phyloP scores from a whole-genome alignment of 2,888 invertebrate species.

The Adelognathus sp. region DNA sequence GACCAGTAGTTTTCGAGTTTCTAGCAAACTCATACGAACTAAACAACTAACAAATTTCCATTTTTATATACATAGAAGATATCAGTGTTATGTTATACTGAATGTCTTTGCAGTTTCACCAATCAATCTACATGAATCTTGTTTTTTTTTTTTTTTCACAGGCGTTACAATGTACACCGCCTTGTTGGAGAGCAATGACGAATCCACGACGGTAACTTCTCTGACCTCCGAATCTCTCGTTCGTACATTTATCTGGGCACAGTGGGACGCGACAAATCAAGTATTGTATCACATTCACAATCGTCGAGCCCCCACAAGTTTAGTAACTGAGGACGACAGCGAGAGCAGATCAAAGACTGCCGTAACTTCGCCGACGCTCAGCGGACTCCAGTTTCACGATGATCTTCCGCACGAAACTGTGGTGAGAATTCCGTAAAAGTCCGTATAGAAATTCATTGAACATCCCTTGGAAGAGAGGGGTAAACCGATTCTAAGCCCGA shows the following conservation, averaged over 20 bases:
- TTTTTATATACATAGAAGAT: no score
- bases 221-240: constrained; percentile 83
- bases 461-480: no score
- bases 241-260: constrained; percentile 91
- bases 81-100: no score
- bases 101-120: constrained; percentile 7
- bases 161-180: constrained; percentile 75
- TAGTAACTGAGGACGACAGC: constrained; percentile 85
- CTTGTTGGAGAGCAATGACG: constrained; percentile 63
- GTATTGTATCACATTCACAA: constrained; percentile 93
- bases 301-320: constrained; percentile 86
- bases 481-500: no score
- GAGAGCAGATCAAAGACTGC: constrained; percentile 82
- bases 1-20: no score
- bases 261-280: constrained; percentile 91
- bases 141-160: constrained; percentile 48
- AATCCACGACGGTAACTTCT: constrained; percentile 64
- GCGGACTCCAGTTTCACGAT: constrained; percentile 93
- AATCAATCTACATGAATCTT: constrained; percentile 11
- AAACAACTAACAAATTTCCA: no score
- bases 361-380: constrained; percentile 86
- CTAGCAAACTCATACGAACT: no score
- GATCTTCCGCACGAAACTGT: constrained; percentile 94
- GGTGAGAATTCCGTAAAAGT: constrained; percentile 82
- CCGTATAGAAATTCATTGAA: neutral